Conservation (phyloP, 2,888 invertebrate genomes). For the Sesamia inferens region DNA sequence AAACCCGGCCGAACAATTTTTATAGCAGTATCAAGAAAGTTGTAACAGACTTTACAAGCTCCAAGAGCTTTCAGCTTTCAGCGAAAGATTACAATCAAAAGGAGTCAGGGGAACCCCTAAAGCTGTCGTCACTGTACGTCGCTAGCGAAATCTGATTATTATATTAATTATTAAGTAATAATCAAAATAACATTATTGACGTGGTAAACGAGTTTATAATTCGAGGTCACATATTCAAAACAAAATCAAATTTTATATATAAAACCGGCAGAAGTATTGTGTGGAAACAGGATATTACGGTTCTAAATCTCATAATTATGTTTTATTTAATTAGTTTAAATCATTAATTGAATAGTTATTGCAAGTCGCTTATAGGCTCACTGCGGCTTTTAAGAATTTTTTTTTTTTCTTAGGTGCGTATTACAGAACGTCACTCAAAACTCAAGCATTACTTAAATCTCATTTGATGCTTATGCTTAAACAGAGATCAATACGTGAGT, state of each 20-base stretch:
- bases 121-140: neutral
- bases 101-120: conserved; percentile 18
- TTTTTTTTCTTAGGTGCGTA: too few relatives aligned
- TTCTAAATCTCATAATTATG: conserved; percentile 10
- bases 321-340: conserved; percentile 11
- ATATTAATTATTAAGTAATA: conserved; percentile 26
- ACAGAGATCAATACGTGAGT: too few relatives aligned
- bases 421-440: too few relatives aligned
- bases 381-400: neutral
- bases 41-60: neutral
- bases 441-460: too few relatives aligned
- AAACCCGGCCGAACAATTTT: neutral
- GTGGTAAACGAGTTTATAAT: conserved; percentile 42
- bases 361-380: conserved; percentile 2
- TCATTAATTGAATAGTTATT: conserved; percentile 19
- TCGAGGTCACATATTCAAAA: conserved; percentile 31
- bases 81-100: neutral
- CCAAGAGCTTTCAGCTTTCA: conserved; percentile 1
- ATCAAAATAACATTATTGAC: conserved; percentile 27
- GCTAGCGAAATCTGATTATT: neutral
- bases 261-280: conserved; percentile 27
- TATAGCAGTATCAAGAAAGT: neutral
- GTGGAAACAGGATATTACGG: conserved; percentile 37
- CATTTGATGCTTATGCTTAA: too few relatives aligned
- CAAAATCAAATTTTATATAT: conserved; percentile 18